Evolutionary conservation across 2,797 vertebrate species (phyloP), one percentile per base, ranked within the genome.

Genomic region (Hybognathus amarus): DNA sequence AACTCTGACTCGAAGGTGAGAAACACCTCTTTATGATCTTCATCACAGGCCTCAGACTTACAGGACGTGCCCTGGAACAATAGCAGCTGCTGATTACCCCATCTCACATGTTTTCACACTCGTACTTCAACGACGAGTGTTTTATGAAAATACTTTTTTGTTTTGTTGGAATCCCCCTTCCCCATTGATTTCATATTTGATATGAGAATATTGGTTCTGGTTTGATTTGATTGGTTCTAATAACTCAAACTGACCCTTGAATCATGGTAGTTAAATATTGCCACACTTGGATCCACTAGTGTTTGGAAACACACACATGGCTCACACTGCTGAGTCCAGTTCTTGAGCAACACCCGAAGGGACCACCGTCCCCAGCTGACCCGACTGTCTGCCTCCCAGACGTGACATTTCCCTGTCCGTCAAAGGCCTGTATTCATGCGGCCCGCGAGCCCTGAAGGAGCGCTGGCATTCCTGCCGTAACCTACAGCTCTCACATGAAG

Each of bases 1-100:
- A 87, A 89, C 86, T 90, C 91, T 76, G 96, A 96, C 89, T 93
- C 93, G 89, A 96, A 97, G 96, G 96, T 97, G 96, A 89, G 93
- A 85, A 64, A 75, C 30, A 50, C 4, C 68, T 22, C 17, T 54
- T n/a, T 7, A 45, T n/a, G 27, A 4, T 59, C 85, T 15, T 36
- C 45, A 33, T 63, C 38, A 56, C 78, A 68, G 8, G 45, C 8
- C 20, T 63, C 15, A 45, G 33, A 0, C 71, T 63, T 56, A 68
- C 71, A 77, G 27, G 45, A 42, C 15, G 42, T 50, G 77, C 22
- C 7, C 50, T n/a, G 73, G 18, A 30, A 20, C 22, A 68, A 8
- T 9, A 22, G 3, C 22, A 30, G 8, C 22, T 17, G 24, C 22
- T 27, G 13, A 17, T 61, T 45, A 45, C 7, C n/a, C 38, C 4